phyloP scores from a whole-genome alignment of 2,113 vertebrate genomes.

The Epinephelus cyanopodus region DNA sequence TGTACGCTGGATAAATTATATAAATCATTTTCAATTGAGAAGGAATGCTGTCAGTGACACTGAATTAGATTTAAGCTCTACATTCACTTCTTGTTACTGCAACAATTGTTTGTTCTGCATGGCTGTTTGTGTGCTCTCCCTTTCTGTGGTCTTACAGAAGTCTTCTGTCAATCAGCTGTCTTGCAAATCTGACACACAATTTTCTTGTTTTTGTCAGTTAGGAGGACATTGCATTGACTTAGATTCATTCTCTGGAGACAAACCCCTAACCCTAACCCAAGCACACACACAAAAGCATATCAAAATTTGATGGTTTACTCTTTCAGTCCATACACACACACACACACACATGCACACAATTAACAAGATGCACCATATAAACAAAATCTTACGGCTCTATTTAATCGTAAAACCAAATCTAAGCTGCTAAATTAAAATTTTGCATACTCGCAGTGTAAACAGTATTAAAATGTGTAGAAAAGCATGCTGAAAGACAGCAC shows the following conservation, averaged over 20 bases:
- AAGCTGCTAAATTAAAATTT: not conserved
- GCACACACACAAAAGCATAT: no score
- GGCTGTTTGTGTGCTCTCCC: not conserved
- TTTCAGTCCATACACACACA: no score
- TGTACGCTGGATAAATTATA: not conserved
- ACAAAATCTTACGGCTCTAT: not conserved
- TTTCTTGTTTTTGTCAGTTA: not conserved
- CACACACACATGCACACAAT: no score
- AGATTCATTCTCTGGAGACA: not conserved
- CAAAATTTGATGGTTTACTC: no score
- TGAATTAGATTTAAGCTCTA: not conserved
- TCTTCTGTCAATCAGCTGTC: not conserved
- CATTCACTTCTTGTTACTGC: no score
- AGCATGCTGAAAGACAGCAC: not conserved
- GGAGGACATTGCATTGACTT: not conserved
- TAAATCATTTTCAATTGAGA: not conserved
- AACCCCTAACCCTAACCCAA: not conserved
- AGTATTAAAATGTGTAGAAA: not conserved
- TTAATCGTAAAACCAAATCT: not conserved
- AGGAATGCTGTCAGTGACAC: not conserved
- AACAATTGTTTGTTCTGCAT: not conserved
- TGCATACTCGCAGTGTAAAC: not conserved
- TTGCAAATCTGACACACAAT: not conserved
- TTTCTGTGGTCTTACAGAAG: constrained; percentile 2
- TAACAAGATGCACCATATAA: not conserved